Percentiles rank a stretch among this genome's conserved stretches.
These are phyloP conservation scores for Tetraodon nigroviridis DNA, from an alignment of 2,113 vertebrate genomes.

Conservation along the genomic window DNA sequence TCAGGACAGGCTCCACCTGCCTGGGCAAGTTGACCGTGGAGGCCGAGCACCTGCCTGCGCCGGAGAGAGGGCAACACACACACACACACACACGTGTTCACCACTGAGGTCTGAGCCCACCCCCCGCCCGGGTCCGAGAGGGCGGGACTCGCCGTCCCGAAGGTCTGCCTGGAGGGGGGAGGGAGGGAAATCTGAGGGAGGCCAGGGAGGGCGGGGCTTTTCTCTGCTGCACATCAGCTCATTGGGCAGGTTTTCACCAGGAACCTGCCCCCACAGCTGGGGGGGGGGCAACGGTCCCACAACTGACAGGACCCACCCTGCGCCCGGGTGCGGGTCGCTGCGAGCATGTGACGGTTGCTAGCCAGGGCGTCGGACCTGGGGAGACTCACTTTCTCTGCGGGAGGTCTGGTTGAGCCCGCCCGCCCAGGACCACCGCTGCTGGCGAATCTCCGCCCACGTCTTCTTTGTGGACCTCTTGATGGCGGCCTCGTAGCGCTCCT, in stretches of 20 bases:
- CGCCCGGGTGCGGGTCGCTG: not conserved
- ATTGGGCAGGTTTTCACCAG: too few species aligned
- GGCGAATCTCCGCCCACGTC: constrained; percentile 96
- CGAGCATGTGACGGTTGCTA: not conserved
- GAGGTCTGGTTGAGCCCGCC: constrained; percentile 90
- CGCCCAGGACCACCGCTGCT: constrained; percentile 97
- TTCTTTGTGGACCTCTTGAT: constrained; percentile 92
- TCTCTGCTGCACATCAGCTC: not conserved
- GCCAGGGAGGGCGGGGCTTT: not conserved
- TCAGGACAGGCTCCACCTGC: constrained; percentile 96
- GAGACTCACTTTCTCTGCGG: constrained; percentile 86
- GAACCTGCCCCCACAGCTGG: too few species aligned
- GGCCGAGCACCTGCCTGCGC: constrained; percentile 95
- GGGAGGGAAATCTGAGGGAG: constrained; percentile 33
- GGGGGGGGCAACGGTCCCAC: too few species aligned
- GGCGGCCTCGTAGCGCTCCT: constrained; percentile 92
- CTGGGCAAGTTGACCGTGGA: constrained; percentile 96
- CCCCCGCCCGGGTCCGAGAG: constrained; percentile 6
- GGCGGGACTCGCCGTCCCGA: too few species aligned
- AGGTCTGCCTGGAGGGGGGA: too few species aligned
- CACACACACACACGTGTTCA: constrained; percentile 74
- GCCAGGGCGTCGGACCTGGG: not conserved
- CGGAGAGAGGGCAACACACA: constrained; percentile 83
- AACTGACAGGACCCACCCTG: too few species aligned
- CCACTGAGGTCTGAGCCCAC: constrained; percentile 37